These are phyloP conservation scores for Agrochola litura DNA, from an alignment of 2,888 invertebrate genomes.

Conservation along the genomic window DNA sequence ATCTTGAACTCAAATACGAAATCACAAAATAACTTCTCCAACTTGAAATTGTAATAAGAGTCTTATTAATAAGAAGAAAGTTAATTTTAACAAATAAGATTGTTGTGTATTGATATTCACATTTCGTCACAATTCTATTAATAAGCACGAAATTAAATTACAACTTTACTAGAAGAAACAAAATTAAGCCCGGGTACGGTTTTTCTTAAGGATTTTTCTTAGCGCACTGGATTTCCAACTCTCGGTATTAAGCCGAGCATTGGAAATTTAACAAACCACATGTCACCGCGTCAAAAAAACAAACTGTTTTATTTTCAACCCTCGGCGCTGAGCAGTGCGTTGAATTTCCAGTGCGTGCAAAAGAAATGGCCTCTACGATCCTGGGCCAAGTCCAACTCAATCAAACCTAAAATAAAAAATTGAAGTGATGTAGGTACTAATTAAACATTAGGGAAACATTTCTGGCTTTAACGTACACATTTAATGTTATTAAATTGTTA, in stretches of 20 bases:
- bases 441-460: slow-evolving; percentile 30
- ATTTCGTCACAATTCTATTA: slow-evolving; percentile 22
- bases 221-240: neutral
- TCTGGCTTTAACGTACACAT: slow-evolving; percentile 34
- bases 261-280: neutral
- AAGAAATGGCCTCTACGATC: too few relatives aligned
- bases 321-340: neutral
- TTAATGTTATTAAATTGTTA: slow-evolving; percentile 30
- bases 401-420: slow-evolving; percentile 11
- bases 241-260: too few relatives aligned
- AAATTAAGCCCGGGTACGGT: neutral
- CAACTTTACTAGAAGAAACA: slow-evolving; percentile 12
- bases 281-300: neutral
- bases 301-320: neutral
- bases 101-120: neutral
- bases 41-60: slow-evolving; percentile 6
- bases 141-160: slow-evolving; percentile 33
- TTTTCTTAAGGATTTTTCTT: neutral
- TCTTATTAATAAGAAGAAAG: neutral
- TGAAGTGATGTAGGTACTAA: slow-evolving; percentile 30
- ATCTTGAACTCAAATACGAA: neutral
- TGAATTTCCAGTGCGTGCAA: neutral
- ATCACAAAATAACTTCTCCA: neutral
- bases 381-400: neutral
- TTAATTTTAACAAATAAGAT: slow-evolving; percentile 14